Percentiles rank a stretch among this genome's conserved stretches.
phyloP scores from a whole-genome alignment of 2,888 invertebrate species.

The Plebejus anna region DNA sequence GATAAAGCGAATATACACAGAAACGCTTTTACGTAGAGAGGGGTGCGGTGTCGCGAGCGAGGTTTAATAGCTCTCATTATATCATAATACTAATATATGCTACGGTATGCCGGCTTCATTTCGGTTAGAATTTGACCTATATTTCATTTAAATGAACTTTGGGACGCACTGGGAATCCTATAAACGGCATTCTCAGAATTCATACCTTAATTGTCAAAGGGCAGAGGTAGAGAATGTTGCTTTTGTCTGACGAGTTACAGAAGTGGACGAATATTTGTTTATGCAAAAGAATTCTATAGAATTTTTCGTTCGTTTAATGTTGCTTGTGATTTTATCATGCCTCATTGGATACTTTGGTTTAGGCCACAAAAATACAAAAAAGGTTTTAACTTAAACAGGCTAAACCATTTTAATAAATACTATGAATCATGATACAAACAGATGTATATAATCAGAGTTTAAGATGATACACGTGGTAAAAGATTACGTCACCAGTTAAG shows the following conservation, averaged over 20 bases:
- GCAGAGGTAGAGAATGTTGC: background rate
- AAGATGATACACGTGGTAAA: background rate
- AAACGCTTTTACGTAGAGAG: slow-evolving; percentile 22
- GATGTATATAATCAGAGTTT: background rate
- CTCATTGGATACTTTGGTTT: background rate
- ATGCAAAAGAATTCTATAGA: background rate
- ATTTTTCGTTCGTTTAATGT: background rate
- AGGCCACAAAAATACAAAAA: background rate
- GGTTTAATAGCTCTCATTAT: slow-evolving; percentile 23
- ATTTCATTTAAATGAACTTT: slow-evolving; percentile 12
- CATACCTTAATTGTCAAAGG: slow-evolving; percentile 19
- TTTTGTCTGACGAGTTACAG: background rate
- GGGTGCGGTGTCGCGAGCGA: background rate
- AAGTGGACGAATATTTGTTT: background rate
- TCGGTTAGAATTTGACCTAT: slow-evolving; percentile 13
- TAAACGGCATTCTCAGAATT: slow-evolving; percentile 6
- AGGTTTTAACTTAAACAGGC: background rate
- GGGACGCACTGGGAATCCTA: background rate
- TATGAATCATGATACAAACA: background rate
- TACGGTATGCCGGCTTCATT: slow-evolving; percentile 3
- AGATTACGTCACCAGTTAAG: background rate
- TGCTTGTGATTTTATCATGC: background rate
- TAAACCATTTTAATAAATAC: too few relatives aligned
- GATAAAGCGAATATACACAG: slow-evolving; percentile 23
- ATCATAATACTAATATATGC: slow-evolving; percentile 26